Conservation (phyloP, 2,113 vertebrate species). For the Lagenorhynchus albirostris region DNA sequence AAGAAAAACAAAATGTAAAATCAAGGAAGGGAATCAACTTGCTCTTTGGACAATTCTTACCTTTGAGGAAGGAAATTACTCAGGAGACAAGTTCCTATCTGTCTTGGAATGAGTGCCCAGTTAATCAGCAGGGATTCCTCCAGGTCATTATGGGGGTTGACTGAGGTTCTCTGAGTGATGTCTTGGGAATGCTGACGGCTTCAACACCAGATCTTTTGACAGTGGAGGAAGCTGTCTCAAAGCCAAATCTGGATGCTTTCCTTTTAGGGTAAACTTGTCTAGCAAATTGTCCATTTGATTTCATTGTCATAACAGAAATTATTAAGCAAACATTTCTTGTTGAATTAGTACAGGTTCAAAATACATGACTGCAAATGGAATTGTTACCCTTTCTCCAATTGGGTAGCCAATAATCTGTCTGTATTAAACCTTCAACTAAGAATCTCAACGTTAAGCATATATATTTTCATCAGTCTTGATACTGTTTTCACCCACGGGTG, state of each 20-base stretch:
- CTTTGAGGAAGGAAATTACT: conserved; percentile 3
- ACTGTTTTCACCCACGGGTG: neutral
- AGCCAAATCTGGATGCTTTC: neutral
- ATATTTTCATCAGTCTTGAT: neutral
- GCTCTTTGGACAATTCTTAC: neutral
- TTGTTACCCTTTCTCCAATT: neutral
- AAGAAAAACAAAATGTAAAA: conserved; percentile 42
- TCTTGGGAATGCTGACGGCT: neutral
- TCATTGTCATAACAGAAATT: neutral
- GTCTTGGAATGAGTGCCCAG: neutral
- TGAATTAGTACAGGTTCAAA: neutral
- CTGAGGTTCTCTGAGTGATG: neutral
- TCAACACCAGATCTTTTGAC: neutral
- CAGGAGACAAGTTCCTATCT: neutral
- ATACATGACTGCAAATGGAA: neutral
- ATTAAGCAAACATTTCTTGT: neutral
- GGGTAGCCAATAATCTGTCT: neutral
- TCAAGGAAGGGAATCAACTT: neutral
- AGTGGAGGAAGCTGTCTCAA: neutral
- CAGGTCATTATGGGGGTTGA: neutral
- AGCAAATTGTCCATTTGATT: neutral
- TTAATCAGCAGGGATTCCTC: neutral
- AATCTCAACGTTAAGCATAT: neutral
- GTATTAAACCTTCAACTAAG: neutral
- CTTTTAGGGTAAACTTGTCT: neutral